Percentiles rank a stretch among this genome's conserved stretches.
Conservation (phyloP, 2,797 vertebrate genomes). For the Lerista edwardsae region DNA sequence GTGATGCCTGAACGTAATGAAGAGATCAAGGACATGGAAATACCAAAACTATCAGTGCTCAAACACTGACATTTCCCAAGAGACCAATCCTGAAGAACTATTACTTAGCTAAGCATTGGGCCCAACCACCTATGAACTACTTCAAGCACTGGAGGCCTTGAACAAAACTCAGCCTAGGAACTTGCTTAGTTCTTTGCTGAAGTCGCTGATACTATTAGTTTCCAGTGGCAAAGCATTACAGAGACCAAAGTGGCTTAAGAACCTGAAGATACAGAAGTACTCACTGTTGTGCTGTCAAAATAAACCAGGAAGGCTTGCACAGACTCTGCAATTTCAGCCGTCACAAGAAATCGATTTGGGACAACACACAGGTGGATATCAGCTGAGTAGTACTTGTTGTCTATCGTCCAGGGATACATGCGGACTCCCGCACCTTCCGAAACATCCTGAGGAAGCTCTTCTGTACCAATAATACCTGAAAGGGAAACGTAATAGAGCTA, state of each 20-base stretch:
- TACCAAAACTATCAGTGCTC: neutral
- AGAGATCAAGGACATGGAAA: neutral
- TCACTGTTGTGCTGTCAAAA: constrained; percentile 91
- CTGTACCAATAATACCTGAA: constrained; percentile 86
- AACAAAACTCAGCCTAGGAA: neutral
- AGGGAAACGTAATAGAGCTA: constrained; percentile 41
- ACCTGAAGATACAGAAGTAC: constrained; percentile 42
- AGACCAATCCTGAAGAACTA: neutral
- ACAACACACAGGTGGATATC: constrained; percentile 90
- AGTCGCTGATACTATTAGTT: neutral
- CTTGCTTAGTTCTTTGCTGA: neutral
- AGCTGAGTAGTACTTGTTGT: constrained; percentile 97
- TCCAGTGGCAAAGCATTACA: neutral
- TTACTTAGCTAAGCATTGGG: neutral
- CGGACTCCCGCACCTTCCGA: constrained; percentile 79
- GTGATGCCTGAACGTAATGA: neutral
- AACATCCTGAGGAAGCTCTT: constrained; percentile 75
- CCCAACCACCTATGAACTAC: too few species aligned
- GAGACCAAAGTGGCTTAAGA: neutral
- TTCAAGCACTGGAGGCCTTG: too few species aligned
- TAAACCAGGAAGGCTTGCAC: constrained; percentile 93
- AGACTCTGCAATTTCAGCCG: constrained; percentile 86
- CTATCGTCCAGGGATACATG: constrained; percentile 97
- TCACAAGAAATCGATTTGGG: constrained; percentile 84
- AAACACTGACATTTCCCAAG: neutral